These are phyloP conservation scores for Cyprinus carpio DNA, from an alignment of 2,113 vertebrate species.

Conservation along the genomic window DNA sequence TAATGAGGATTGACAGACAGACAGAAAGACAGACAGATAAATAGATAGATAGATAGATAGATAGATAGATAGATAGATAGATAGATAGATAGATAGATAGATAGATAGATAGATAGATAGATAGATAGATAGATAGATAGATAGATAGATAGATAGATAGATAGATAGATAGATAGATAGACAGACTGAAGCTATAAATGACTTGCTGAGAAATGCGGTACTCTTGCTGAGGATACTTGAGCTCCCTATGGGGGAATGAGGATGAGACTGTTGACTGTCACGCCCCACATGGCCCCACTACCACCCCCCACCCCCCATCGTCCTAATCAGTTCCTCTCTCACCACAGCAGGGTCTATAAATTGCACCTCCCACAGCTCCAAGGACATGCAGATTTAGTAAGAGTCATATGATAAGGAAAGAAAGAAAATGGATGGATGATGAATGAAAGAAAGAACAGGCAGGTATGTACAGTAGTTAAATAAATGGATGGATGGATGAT, in stretches of 20 bases:
- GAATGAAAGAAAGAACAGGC: background rate
- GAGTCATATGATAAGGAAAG: conserved; percentile 51
- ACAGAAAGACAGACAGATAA: background rate
- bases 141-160: background rate
- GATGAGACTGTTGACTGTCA: conserved; percentile 55
- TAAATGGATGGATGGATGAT: background rate
- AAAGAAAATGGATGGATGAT: background rate
- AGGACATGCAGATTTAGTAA: conserved; percentile 61
- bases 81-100: conserved; percentile 3
- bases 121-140: background rate
- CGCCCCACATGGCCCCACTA: conserved; percentile 9
- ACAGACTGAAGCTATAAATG: conserved; percentile 46
- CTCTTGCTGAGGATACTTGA: conserved; percentile 49
- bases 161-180: too few species aligned
- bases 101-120: background rate
- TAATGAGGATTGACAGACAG: too few species aligned
- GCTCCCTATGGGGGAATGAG: conserved; percentile 56
- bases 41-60: too few species aligned
- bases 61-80: conserved; percentile 8
- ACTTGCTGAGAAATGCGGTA: conserved; percentile 16
- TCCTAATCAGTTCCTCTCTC: conserved; percentile 57
- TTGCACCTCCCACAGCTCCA: conserved; percentile 60
- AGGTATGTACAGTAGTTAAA: too few species aligned
- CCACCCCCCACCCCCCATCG: conserved; percentile 40
- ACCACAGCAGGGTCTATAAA: conserved; percentile 57